Conservation (phyloP, 2,888 invertebrate genomes). For the Dilophus febrilis region DNA sequence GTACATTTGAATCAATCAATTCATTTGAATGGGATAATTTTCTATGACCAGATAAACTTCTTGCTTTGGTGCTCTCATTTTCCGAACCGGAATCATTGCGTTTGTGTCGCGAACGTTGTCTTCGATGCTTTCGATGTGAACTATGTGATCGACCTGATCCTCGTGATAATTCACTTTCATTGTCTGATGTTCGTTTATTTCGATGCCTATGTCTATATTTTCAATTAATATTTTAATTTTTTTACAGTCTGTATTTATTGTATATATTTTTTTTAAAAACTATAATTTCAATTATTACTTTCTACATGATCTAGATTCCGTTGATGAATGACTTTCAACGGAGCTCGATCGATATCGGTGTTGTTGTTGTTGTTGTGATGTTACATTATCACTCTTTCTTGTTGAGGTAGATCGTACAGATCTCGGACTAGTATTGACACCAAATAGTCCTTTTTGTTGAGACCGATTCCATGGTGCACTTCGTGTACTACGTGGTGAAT, state of each 20-base stretch:
- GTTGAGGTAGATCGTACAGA: slow-evolving; percentile 55
- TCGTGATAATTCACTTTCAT: slow-evolving; percentile 77
- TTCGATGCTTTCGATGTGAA: slow-evolving; percentile 56
- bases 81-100: slow-evolving; percentile 59
- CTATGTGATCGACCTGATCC: slow-evolving; percentile 64
- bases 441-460: slow-evolving; percentile 59
- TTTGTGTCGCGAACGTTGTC: slow-evolving; percentile 52
- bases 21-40: slow-evolving; percentile 37
- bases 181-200: slow-evolving; percentile 69
- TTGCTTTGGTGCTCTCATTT: slow-evolving; percentile 41
- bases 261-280: too few relatives aligned
- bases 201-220: slow-evolving; percentile 52
- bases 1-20: slow-evolving; percentile 71
- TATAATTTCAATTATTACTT: slow-evolving; percentile 33
- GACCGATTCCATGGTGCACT: slow-evolving; percentile 67
- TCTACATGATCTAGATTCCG: slow-evolving; percentile 62
- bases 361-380: too few relatives aligned
- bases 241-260: too few relatives aligned
- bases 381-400: slow-evolving; percentile 15
- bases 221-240: slow-evolving; percentile 3
- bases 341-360: slow-evolving; percentile 55
- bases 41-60: slow-evolving; percentile 29
- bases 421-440: slow-evolving; percentile 58
- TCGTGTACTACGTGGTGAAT: slow-evolving; percentile 50
- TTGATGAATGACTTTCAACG: slow-evolving; percentile 79